Percentiles rank a stretch among this genome's conserved stretches.
phyloP scores from a whole-genome alignment of 2,113 vertebrate genomes.

The Copsychus sechellarum region DNA sequence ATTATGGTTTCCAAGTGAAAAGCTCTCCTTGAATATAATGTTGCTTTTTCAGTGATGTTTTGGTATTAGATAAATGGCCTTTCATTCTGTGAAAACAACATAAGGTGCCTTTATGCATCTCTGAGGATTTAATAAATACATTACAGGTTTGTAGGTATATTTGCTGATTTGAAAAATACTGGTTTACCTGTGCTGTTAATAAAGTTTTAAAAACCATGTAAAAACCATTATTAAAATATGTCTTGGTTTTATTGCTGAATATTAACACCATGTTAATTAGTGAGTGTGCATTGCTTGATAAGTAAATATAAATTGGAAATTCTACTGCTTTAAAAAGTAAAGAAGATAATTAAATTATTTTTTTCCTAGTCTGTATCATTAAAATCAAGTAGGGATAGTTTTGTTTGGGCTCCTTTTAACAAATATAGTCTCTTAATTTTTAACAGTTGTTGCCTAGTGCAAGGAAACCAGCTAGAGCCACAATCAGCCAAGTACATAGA shows the following conservation, averaged over 20 bases:
- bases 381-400: neutral
- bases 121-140: neutral
- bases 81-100: neutral
- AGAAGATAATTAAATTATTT: neutral
- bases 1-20: slow-evolving; percentile 37
- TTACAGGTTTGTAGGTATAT: neutral
- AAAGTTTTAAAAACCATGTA: neutral
- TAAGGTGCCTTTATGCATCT: neutral
- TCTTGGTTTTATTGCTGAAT: neutral
- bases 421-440: neutral
- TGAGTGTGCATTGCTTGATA: neutral
- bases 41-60: slow-evolving; percentile 31
- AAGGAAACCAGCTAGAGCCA: neutral
- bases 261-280: neutral
- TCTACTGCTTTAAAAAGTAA: neutral
- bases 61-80: slow-evolving; percentile 27
- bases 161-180: neutral
- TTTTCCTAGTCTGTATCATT: neutral
- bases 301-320: neutral
- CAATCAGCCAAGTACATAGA: neutral
- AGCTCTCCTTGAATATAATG: slow-evolving; percentile 10
- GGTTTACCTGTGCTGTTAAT: neutral
- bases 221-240: neutral
- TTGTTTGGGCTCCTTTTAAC: neutral
- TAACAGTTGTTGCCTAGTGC: neutral